Conservation (phyloP, 2,113 vertebrate species). For the Gila orcuttii region DNA sequence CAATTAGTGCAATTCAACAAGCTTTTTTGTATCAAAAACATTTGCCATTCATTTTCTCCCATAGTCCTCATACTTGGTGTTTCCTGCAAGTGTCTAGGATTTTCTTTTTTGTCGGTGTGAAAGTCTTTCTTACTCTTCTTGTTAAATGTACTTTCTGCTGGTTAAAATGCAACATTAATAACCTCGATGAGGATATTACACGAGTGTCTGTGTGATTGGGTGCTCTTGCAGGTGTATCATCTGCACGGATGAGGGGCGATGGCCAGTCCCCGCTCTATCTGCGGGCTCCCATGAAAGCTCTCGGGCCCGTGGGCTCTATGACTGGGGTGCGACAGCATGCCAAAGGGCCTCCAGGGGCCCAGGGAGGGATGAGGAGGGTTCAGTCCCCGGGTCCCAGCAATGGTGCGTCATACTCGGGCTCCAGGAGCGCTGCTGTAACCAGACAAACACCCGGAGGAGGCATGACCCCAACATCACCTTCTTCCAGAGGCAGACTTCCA, state of each 20-base stretch:
- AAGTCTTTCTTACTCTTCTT: not conserved
- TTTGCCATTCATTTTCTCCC: no score
- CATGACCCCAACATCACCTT: conserved; percentile 56
- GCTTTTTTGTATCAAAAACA: no score
- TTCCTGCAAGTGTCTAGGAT: not conserved
- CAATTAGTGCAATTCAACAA: no score
- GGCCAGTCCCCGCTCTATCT: conserved; percentile 78
- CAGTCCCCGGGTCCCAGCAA: conserved; percentile 72
- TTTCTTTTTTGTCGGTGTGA: not conserved
- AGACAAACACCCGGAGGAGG: conserved; percentile 69
- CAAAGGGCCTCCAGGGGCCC: conserved; percentile 73
- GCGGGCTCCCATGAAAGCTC: conserved; percentile 79
- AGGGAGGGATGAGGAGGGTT: conserved; percentile 66
- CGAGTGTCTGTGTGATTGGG: not conserved
- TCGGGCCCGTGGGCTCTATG: conserved; percentile 72
- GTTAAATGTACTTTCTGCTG: not conserved
- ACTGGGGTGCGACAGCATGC: conserved; percentile 71
- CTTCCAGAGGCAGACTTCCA: conserved; percentile 76
- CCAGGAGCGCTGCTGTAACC: conserved; percentile 56
- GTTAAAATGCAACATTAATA: not conserved
- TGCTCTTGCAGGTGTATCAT: conserved; percentile 74
- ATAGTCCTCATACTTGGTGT: no score
- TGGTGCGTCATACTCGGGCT: conserved; percentile 63
- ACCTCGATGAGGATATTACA: not conserved
- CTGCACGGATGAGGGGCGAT: conserved; percentile 77